Evolutionary conservation across 2,797 vertebrate genomes (phyloP).

Genomic region (Cirrhinus molitorella): DNA sequence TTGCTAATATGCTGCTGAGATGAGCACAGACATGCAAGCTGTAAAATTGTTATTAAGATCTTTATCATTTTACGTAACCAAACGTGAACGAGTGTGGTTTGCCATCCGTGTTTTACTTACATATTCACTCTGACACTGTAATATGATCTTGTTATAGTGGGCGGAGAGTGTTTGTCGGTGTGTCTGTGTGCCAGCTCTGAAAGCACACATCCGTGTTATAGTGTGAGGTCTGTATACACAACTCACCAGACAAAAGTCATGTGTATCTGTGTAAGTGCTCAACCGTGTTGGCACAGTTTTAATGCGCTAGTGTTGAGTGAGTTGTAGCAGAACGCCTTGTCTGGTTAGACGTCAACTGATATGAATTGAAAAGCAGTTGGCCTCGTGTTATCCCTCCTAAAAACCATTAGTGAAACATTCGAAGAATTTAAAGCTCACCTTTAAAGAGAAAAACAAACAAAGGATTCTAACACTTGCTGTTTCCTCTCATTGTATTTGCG

Average conservation of each 20-base stretch:
- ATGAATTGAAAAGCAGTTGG: conserved; percentile 12
- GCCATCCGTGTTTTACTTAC: not conserved
- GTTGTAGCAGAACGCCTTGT: conserved; percentile 12
- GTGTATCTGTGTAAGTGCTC: not conserved
- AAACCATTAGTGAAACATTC: conserved; percentile 29
- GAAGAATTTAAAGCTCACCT: conserved; percentile 30
- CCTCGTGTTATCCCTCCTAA: not conserved
- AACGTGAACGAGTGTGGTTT: not conserved
- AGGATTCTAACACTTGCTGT: conserved; percentile 6
- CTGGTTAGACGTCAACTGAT: conserved; percentile 12
- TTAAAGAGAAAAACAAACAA: conserved; percentile 34
- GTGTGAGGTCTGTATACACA: conserved; percentile 44
- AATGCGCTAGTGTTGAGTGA: conserved; percentile 33
- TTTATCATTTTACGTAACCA: not conserved
- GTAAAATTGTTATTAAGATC: not conserved
- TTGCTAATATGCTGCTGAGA: not conserved
- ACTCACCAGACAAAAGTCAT: conserved; percentile 31
- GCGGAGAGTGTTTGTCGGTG: conserved; percentile 14
- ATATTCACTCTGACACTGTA: conserved; percentile 1
- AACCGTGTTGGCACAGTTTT: conserved; percentile 32
- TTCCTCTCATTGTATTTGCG: conserved; percentile 25
- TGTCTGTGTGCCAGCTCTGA: conserved; percentile 29
- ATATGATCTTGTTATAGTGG: conserved; percentile 38
- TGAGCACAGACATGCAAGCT: not conserved
- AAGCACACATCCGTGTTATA: not conserved